Evolutionary conservation across 30 jellyfish, hydroid and myxozoan genomes (phyloP).

Genomic region (Hydractinia symbiolongicarpus): DNA sequence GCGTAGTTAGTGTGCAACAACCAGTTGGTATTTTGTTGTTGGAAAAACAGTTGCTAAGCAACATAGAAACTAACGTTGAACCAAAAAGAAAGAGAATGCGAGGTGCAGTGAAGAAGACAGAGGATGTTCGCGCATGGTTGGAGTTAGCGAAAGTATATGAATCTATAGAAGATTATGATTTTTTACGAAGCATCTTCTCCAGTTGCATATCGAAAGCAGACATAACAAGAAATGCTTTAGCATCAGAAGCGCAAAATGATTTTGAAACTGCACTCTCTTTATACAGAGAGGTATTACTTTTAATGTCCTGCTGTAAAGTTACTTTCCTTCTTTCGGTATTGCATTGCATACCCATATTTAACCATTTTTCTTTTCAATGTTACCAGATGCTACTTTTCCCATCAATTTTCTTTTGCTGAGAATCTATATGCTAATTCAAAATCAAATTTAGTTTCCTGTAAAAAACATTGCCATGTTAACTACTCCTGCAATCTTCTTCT

Average conservation of each 20-base stretch:
- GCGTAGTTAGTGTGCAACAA: constrained; percentile 69
- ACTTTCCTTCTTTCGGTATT: too few relatives aligned
- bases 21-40: constrained; percentile 84
- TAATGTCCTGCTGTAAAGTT: too few relatives aligned
- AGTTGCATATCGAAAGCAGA: constrained; percentile 44
- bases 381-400: background rate
- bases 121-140: constrained; percentile 60
- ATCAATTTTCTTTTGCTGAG: too few relatives aligned
- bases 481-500: too few relatives aligned
- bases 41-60: constrained; percentile 63
- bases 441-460: too few relatives aligned
- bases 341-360: too few relatives aligned
- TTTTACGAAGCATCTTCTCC: constrained; percentile 63
- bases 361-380: too few relatives aligned
- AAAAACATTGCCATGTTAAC: too few relatives aligned
- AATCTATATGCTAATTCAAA: too few relatives aligned
- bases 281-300: constrained; percentile 60
- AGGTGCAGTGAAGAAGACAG: constrained; percentile 20
- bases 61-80: constrained; percentile 11
- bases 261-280: constrained; percentile 49
- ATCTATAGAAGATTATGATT: constrained; percentile 59
- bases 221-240: constrained; percentile 54
- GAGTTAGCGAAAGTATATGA: constrained; percentile 71
- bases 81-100: constrained; percentile 32
- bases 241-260: constrained; percentile 77